Evolutionary conservation across 2,888 invertebrate genomes (phyloP).

Genomic region (Epicampocera succincta): DNA sequence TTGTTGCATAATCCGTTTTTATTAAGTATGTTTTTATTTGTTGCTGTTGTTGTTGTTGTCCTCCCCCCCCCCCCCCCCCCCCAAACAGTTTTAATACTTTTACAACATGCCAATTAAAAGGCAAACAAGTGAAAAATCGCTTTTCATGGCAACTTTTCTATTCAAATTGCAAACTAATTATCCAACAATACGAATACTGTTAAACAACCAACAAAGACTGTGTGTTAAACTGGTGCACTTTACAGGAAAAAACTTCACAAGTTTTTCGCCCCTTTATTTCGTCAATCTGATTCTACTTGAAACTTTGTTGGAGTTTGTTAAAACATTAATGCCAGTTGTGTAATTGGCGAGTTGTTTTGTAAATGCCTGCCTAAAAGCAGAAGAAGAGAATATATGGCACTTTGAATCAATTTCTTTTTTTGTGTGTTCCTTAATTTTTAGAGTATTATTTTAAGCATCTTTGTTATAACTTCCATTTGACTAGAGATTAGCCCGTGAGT

Average conservation of each 20-base stretch:
- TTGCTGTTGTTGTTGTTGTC: neutral
- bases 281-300: conserved; percentile 23
- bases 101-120: conserved; percentile 47
- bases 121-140: conserved; percentile 1
- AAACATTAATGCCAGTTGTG: conserved; percentile 38
- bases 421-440: neutral
- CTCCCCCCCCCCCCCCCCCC: too few species aligned
- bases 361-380: neutral
- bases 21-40: neutral
- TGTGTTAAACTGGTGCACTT: conserved; percentile 52
- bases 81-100: neutral
- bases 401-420: neutral
- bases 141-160: conserved; percentile 19
- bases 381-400: neutral
- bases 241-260: conserved; percentile 37
- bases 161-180: conserved; percentile 56
- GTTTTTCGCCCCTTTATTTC: conserved; percentile 3
- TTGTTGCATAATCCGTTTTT: too few species aligned
- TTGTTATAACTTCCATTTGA: too few species aligned
- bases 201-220: conserved; percentile 8
- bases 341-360: conserved; percentile 29
- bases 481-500: too few species aligned
- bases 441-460: too few species aligned
- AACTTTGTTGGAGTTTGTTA: conserved; percentile 48
- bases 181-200: conserved; percentile 29